Conservation (phyloP, 2,113 vertebrate genomes). For the Phaethornis superciliosus region DNA sequence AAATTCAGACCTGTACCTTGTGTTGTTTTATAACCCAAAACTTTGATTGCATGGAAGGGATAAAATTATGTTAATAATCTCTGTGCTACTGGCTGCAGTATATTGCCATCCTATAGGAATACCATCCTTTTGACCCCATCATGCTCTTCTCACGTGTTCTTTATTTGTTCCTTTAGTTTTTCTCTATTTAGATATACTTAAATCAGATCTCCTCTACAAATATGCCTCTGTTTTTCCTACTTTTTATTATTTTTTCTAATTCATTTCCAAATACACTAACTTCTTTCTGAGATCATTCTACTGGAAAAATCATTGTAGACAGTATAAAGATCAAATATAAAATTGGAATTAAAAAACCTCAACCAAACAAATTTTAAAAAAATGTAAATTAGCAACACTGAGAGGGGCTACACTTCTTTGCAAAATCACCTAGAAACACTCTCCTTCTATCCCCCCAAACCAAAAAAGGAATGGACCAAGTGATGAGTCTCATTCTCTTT, state of each 20-base stretch:
- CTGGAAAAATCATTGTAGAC: background rate
- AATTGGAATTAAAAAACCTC: background rate
- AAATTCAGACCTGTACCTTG: background rate
- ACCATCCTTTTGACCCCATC: background rate
- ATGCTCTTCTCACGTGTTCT: background rate
- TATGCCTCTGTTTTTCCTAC: background rate
- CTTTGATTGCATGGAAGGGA: fast-evolving
- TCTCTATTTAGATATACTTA: background rate
- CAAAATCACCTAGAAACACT: background rate
- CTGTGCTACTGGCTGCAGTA: background rate
- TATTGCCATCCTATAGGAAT: background rate
- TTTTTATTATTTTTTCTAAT: background rate
- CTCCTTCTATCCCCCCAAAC: background rate
- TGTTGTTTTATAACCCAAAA: background rate
- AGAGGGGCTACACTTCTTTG: background rate
- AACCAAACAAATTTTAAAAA: background rate
- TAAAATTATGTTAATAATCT: background rate
- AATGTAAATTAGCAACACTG: background rate
- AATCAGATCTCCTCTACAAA: background rate
- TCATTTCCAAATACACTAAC: background rate
- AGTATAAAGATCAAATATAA: background rate
- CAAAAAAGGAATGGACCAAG: background rate
- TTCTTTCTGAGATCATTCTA: background rate
- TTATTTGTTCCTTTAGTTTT: background rate
- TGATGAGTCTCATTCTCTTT: background rate